Evolutionary conservation across 2,113 vertebrate genomes (phyloP), one percentile per base, ranked within the genome.

Genomic region (Ailuropoda melanoleuca): DNA sequence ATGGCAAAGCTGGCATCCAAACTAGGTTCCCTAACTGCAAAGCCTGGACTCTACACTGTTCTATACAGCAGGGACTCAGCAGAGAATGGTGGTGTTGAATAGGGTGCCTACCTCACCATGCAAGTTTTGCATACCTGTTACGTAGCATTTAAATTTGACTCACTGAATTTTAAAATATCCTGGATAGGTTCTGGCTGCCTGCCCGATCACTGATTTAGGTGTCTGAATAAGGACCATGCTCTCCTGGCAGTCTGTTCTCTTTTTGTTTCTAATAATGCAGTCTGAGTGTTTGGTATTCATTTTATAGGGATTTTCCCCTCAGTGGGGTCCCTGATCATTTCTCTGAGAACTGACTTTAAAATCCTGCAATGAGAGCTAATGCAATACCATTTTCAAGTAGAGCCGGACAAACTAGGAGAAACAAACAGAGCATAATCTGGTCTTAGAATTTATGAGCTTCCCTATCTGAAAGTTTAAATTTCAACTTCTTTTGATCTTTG

Each of bases 401-500:
- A 39, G 62, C 9, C 6, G 23, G 34, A 37, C 70, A 81, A 29
- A 83, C 5, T 12, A 75, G 82, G 68, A 74, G 64, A 91, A 90
- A 90, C 78, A 92, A 78, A 75, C 84, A 78, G 68, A 72, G 34
- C 84, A 62, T 72, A 50, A 88, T 95, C 62, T 72, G 29, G 46
- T 53, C 72, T 56, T 89, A 74, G 64, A 96, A 72, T 97, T 95
- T 91, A 91, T 86, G 86, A 91, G 92, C 83, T 55, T 66, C 53
- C 93, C 90, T 90, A 96, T 92, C 92, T 88, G 26, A 96, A 96
- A 85, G 82, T 95, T 88, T 60, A 86, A 75, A 56, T 97, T 94
- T 82, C 96, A 81, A 70, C 94, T 93, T 34, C 81, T 87, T 91
- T 86, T 97, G 68, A 94, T 97, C 78, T 95, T 64, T 46, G 50